phyloP scores from a whole-genome alignment of 2,888 invertebrate genomes.

The Tetrapedia diversipes region DNA sequence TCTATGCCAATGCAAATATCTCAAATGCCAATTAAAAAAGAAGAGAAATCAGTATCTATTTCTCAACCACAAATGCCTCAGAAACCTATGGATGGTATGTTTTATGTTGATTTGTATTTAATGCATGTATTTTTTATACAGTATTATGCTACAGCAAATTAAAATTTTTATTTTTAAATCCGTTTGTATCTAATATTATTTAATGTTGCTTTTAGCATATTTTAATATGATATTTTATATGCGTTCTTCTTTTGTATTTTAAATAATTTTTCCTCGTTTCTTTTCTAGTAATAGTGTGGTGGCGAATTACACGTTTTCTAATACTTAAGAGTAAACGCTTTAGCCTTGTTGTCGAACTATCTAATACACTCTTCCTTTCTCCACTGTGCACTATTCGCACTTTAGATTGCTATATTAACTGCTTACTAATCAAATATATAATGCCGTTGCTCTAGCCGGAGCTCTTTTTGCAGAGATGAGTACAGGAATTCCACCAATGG shows the following conservation, averaged over 20 bases:
- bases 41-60: slow-evolving; percentile 86
- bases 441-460: slow-evolving; percentile 78
- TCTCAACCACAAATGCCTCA: slow-evolving; percentile 85
- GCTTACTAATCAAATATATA: slow-evolving; percentile 75
- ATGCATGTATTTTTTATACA: not conserved
- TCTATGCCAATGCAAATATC: slow-evolving; percentile 81
- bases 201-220: too few species aligned
- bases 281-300: not conserved
- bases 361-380: not conserved
- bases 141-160: not conserved
- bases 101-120: slow-evolving; percentile 17
- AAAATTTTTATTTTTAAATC: slow-evolving; percentile 8
- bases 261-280: not conserved
- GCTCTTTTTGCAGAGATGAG: slow-evolving; percentile 82
- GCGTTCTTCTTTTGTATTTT: not conserved
- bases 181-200: not conserved
- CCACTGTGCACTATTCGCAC: slow-evolving; percentile 17
- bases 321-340: not conserved
- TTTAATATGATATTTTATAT: not conserved
- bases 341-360: not conserved
- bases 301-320: not conserved
- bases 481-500: slow-evolving; percentile 77
- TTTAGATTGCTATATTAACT: slow-evolving; percentile 65
- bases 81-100: slow-evolving; percentile 81
- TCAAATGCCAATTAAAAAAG: slow-evolving; percentile 84